phyloP scores from a whole-genome alignment of 1,140 invertebrate species.

The Mactra quadrangularis region DNA sequence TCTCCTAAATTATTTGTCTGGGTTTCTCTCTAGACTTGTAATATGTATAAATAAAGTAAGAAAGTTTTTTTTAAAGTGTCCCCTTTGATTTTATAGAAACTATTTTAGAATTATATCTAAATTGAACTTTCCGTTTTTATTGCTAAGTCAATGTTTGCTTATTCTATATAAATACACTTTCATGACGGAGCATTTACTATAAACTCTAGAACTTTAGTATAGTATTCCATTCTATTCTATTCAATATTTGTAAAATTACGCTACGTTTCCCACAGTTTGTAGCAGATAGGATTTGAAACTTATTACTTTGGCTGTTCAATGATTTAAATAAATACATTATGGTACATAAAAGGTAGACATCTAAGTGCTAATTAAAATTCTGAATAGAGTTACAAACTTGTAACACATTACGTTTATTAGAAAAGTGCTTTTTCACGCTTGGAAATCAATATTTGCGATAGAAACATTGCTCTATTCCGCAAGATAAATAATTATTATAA shows the following conservation, averaged over 20 bases:
- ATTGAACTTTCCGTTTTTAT: conserved; percentile 16
- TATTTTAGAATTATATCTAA: not conserved
- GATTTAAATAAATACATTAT: conserved; percentile 6
- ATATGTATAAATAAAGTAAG: too few species aligned
- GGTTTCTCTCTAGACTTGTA: too few species aligned
- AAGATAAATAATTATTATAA: not conserved
- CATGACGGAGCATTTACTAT: not conserved
- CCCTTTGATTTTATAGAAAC: not conserved
- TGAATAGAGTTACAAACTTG: not conserved
- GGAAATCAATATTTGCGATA: not conserved
- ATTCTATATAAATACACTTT: conserved; percentile 19
- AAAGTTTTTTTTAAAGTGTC: not conserved
- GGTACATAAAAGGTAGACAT: not conserved
- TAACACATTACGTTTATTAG: not conserved
- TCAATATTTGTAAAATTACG: conserved; percentile 12
- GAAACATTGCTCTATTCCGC: not conserved
- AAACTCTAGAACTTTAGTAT: not conserved
- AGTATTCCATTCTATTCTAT: conserved; percentile 2
- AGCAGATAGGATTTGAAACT: not conserved
- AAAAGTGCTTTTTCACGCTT: not conserved
- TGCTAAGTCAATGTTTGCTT: conserved; percentile 21
- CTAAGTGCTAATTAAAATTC: not conserved
- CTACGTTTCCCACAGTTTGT: conserved; percentile 16
- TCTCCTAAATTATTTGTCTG: too few species aligned
- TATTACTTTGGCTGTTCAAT: conserved; percentile 21